Percentiles rank a stretch among this genome's conserved stretches.
phyloP scores from a whole-genome alignment of 2,113 vertebrate genomes.

The Pseudois nayaur region DNA sequence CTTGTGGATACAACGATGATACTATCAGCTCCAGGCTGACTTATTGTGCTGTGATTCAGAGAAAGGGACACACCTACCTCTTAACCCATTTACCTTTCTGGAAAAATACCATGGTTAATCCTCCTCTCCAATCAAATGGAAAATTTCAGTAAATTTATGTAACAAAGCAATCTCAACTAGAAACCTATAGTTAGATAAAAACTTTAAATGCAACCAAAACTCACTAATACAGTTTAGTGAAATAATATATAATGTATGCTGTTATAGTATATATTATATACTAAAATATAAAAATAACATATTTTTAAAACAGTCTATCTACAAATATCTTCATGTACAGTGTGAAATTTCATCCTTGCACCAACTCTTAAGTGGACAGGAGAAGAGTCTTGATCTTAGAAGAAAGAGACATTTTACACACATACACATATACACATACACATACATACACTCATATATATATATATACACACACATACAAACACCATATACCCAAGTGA shows the following conservation, averaged over 20 bases:
- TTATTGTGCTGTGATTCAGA: neutral
- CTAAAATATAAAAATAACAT: neutral
- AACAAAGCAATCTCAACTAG: neutral
- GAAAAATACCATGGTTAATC: neutral
- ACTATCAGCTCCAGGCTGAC: neutral
- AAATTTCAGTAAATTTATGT: neutral
- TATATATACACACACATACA: fast-evolving
- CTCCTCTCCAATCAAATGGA: neutral
- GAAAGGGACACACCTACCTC: neutral
- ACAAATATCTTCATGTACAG: neutral
- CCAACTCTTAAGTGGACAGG: neutral
- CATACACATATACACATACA: fast-evolving
- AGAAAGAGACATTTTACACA: neutral
- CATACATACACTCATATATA: neutral
- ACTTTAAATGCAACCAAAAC: neutral
- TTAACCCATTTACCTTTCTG: neutral
- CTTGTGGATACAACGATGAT: neutral
- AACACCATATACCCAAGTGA: neutral
- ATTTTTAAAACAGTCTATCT: neutral
- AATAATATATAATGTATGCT: neutral
- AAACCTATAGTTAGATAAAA: neutral
- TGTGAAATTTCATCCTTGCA: neutral
- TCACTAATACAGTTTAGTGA: neutral
- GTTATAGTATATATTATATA: neutral
- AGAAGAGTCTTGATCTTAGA: neutral